Percentiles rank a stretch among this genome's conserved stretches.
Conservation (phyloP, 2,888 invertebrate species). For the Mythimna ferrago region DNA sequence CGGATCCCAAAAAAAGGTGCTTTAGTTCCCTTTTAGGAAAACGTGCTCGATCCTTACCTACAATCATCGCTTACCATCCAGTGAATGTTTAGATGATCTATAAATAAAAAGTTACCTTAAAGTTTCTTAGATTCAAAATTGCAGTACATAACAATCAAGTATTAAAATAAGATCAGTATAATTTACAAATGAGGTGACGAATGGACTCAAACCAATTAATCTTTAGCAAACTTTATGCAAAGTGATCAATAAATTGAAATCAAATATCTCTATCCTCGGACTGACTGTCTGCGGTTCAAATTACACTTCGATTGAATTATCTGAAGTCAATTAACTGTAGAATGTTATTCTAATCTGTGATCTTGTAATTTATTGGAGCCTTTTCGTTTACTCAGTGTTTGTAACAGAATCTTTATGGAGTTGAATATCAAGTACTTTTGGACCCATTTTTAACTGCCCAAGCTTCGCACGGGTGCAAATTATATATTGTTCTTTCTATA, state of each 20-base stretch:
- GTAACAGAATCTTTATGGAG: no score
- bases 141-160: no score
- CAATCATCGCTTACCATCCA: no score
- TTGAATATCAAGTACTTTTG: background rate
- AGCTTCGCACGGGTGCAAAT: no score
- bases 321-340: conserved; percentile 49
- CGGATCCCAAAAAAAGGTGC: no score
- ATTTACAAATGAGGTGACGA: conserved; percentile 21
- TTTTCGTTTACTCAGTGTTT: background rate
- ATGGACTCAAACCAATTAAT: conserved; percentile 51
- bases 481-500: no score
- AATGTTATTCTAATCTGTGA: conserved; percentile 47
- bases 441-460: no score
- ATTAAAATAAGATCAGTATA: conserved; percentile 3
- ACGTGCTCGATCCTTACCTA: no score
- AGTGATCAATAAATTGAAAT: conserved; percentile 52
- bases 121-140: no score
- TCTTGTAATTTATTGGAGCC: conserved; percentile 25
- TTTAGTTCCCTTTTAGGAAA: no score
- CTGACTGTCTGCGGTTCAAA: conserved; percentile 38
- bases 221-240: conserved; percentile 26
- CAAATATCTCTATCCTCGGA: conserved; percentile 43
- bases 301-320: conserved; percentile 47
- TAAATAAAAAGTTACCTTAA: no score
- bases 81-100: no score